phyloP scores from a whole-genome alignment of 2,888 invertebrate species.

The Pardosa pseudoannulata region DNA sequence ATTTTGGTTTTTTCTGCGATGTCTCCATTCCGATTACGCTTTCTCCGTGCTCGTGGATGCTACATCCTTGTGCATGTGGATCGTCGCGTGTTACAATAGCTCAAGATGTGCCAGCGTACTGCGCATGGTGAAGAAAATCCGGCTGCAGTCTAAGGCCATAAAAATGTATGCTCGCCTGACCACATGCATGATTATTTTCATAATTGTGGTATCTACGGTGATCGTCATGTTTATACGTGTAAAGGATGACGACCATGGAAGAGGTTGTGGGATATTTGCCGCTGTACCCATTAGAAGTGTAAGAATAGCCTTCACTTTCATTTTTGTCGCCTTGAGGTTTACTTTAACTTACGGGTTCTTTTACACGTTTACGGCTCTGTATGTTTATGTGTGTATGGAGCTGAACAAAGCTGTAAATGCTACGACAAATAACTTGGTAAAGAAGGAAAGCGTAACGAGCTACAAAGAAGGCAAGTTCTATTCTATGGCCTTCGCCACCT shows the following conservation, averaged over 20 bases:
- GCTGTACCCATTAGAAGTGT: not conserved
- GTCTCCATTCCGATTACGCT: not conserved
- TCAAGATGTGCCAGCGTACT: not conserved
- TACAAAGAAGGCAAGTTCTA: not conserved
- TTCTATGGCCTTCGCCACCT: not conserved
- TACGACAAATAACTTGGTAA: not conserved
- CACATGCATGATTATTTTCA: not conserved
- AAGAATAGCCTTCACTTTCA: not conserved
- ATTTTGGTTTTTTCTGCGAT: not conserved
- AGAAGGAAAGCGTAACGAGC: too few species aligned
- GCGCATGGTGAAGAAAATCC: not conserved
- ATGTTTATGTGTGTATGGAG: constrained; percentile 23
- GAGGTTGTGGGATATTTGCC: too few species aligned
- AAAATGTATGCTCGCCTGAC: not conserved
- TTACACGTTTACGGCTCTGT: constrained; percentile 1
- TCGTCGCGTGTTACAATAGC: not conserved
- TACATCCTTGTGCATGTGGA: not conserved
- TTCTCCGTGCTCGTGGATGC: not conserved
- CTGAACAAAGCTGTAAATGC: not conserved
- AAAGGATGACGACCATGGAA: too few species aligned
- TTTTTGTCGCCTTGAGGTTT: not conserved
- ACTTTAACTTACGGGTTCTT: constrained; percentile 22
- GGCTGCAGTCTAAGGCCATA: not conserved
- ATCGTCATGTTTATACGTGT: not conserved
- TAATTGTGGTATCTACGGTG: not conserved